Percentiles rank a stretch among this genome's conserved stretches.
These are phyloP conservation scores for Haemorhous mexicanus DNA, from an alignment of 2,113 vertebrate species.

Conservation along the genomic window DNA sequence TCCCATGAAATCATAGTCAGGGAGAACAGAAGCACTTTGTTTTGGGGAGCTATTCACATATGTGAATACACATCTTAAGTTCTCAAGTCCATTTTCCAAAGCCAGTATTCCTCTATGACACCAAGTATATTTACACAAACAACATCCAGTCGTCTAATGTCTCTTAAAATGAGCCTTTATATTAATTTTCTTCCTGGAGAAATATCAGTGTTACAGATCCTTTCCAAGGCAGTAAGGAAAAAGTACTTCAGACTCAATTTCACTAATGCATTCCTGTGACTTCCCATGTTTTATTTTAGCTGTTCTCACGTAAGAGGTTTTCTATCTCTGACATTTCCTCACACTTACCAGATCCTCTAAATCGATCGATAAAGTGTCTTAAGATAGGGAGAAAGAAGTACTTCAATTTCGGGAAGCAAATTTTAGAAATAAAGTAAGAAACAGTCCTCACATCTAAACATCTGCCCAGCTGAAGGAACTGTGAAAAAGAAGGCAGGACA, in stretches of 20 bases:
- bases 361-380: not conserved
- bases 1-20: not conserved
- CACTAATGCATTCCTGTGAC: not conserved
- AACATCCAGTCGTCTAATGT: not conserved
- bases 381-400: not conserved
- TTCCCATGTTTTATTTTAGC: not conserved
- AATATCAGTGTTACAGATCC: not conserved
- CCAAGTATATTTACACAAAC: not conserved
- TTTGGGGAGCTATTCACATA: not conserved
- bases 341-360: not conserved
- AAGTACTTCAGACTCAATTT: not conserved
- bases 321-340: not conserved
- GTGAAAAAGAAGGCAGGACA: not conserved
- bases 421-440: not conserved
- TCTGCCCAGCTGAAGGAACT: not conserved
- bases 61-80: not conserved
- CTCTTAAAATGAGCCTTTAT: not conserved
- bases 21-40: slow-evolving; percentile 38
- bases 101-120: not conserved
- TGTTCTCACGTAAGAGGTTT: not conserved
- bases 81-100: not conserved
- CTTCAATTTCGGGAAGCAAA: not conserved
- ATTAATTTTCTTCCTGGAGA: not conserved
- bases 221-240: not conserved
- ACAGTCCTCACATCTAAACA: not conserved